These are phyloP conservation scores for Boleophthalmus pectinirostris DNA, from an alignment of 2,113 vertebrate species.

Conservation along the genomic window DNA sequence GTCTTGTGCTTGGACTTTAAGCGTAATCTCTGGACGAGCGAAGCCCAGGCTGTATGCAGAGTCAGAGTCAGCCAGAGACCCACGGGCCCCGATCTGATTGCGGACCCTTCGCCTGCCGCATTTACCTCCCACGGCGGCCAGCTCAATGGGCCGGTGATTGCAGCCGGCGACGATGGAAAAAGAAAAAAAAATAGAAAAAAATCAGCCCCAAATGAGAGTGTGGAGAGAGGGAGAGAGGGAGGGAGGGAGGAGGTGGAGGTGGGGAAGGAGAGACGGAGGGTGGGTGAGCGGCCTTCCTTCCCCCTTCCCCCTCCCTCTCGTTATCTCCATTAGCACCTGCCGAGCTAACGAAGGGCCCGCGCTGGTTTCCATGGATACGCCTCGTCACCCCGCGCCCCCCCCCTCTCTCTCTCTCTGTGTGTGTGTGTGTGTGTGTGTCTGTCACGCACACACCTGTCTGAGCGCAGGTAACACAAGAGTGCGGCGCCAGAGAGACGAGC, in stretches of 20 bases:
- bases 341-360: constrained; percentile 77
- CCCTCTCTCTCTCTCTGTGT: not conserved
- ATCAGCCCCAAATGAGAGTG: not conserved
- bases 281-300: constrained; percentile 25
- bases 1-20: too few species aligned
- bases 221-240: not conserved
- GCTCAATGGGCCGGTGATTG: not conserved
- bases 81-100: not conserved
- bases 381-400: constrained; percentile 66
- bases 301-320: constrained; percentile 49
- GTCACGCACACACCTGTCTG: constrained; percentile 42
- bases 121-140: not conserved
- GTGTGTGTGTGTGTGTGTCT: too few species aligned
- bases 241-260: constrained; percentile 13
- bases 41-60: not conserved
- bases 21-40: not conserved
- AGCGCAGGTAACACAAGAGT: constrained; percentile 67
- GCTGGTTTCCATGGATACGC: constrained; percentile 74
- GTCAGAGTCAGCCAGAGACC: not conserved
- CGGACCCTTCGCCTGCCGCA: not conserved
- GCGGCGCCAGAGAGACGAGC: constrained; percentile 10
- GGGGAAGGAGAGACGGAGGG: constrained; percentile 55
- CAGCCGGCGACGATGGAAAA: not conserved
- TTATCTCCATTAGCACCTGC: constrained; percentile 84
- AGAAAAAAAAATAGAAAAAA: not conserved